A percentile compares a stretch with the other conserved stretches of the same genome.
Evolutionary conservation across 1,140 invertebrate genomes (phyloP).

Genomic region (Bombus haemorrhoidalis): DNA sequence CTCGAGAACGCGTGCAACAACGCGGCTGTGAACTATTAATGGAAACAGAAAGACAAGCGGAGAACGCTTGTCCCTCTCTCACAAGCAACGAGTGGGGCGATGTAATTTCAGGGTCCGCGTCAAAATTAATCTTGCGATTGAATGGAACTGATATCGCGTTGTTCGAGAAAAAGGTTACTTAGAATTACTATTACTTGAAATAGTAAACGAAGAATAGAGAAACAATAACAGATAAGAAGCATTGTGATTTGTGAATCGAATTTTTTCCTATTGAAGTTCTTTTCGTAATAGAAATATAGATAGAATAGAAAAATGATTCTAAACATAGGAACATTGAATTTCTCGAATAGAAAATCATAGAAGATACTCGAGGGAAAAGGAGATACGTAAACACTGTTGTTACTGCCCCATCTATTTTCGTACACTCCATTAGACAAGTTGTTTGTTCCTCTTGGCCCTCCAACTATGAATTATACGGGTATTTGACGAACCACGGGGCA

Average conservation of each 20-base stretch:
- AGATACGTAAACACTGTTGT: background rate
- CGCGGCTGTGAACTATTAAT: conserved; percentile 55
- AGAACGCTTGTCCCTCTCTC: conserved; percentile 23
- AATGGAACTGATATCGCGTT: conserved; percentile 29
- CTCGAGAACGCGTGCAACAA: conserved; percentile 21
- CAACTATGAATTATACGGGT: background rate
- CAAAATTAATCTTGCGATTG: conserved; percentile 56
- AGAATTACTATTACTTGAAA: too few relatives aligned
- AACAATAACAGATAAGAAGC: too few relatives aligned
- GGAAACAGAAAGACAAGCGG: conserved; percentile 52
- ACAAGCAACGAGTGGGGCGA: conserved; percentile 31
- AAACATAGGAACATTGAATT: background rate
- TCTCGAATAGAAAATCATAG: background rate
- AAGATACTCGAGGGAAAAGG: too few relatives aligned
- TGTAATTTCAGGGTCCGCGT: conserved; percentile 56
- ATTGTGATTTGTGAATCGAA: too few relatives aligned
- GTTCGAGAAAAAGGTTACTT: background rate
- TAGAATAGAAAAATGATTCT: too few relatives aligned
- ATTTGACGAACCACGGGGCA: too few relatives aligned
- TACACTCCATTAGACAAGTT: conserved; percentile 13
- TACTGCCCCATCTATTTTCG: conserved; percentile 3
- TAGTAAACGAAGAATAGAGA: too few relatives aligned
- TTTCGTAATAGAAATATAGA: too few relatives aligned
- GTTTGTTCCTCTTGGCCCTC: background rate
- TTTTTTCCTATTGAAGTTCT: background rate